Base-by-base conservation (phyloP, 2,888 invertebrate species). In the Sceliomorpha sp. region DNA sequence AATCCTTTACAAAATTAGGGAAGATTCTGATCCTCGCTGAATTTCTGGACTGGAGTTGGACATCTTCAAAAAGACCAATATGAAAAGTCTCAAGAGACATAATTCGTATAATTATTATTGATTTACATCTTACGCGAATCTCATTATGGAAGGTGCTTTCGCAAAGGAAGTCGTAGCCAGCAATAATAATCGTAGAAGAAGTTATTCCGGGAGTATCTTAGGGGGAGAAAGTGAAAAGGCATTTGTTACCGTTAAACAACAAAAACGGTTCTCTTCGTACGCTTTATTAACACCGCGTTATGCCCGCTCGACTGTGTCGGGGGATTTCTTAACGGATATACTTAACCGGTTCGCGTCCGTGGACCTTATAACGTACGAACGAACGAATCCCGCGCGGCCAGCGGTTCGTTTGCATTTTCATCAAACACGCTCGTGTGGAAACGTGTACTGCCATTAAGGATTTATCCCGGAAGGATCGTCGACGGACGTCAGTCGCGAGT, bases 311-410 rank as follows among this genome's bases (percentile, higher is more conserved):
- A 13, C 31, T 32, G 27, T 42, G 34, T 27, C 31, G 44, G 59
- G 44, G 59, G 48, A 60, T 74, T 74, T 66, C 72, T 70, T 39
- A 44, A 63, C 56, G 55, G 31, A 15, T 39, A 27, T 37, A n/a
- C n/a, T 55, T 29, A 64, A 70, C 59, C 48, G 42, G 40, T 40
- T 53, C 53, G 31, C 15, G 14, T 44, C 29, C 9, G 15, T 15
- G 29, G 31, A 3, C 10, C 31, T 31, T 31, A 39, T 20, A 17
- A 37, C 8, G 9, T 37, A 37, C 37, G 7, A 31, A 37, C 37
- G 7, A 31, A 31, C 10, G 31, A 31, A 31, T 31, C 31, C 10
- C 31, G 9, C 34, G 2, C 13, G 1, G 10, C 2, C 34, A 15
- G 37, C 15, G 20, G 9, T 39, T 39, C 3, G 15, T 39, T 39